Base-by-base conservation (phyloP, 2,888 invertebrate species). In the Teleogryllus oceanicus region DNA sequence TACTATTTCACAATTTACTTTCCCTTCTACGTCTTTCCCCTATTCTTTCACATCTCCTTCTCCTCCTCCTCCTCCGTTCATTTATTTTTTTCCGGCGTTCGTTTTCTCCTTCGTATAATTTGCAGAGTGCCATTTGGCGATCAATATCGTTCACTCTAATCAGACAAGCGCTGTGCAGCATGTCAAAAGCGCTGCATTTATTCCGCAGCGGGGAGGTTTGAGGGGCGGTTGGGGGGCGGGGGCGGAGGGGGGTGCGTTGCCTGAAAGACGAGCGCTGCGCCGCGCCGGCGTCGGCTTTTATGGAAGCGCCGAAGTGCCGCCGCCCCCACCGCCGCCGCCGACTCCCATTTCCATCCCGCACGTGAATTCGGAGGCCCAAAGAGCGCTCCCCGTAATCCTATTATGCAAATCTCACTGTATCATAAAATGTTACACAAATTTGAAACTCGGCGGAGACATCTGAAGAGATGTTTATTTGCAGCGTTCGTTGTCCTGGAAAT, bases 361-460 rank as follows among this genome's bases (percentile, higher is more conserved):
- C n/a, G 62, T 62, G 62, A 62, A 62, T 62, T 62, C 62, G 8
- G 8, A n/a, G n/a, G 13, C n/a, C 62, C 62, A n/a, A 13, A 62
- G 62, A 62, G 62, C 62, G 62, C 62, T 62, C 8, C n/a, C n/a
- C 16, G 16, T 62, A 62, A 62, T 62, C 62, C 62, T 62, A 62
- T 62, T 62, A 62, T 62, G 62, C 16, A 62, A 62, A 62, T 62
- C 62, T n/a, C n/a, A 18, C 62, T 62, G 62, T 62, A 62, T 62
- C 62, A 62, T 62, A 62, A 62, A 62, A 62, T 62, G 16, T 62
- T 62, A n/a, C 62, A 62, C 62, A 62, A 62, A 62, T 62, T 62
- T 62, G 62, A n/a, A 62, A n/a, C 13, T 18, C 62, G 62, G 37
- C 37, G 5, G 37, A 13, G n/a, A 62, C 62, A 18, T 62, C 62